Base-by-base conservation (phyloP, 2,797 vertebrate genomes). In the Euphonia xanthogaster region DNA sequence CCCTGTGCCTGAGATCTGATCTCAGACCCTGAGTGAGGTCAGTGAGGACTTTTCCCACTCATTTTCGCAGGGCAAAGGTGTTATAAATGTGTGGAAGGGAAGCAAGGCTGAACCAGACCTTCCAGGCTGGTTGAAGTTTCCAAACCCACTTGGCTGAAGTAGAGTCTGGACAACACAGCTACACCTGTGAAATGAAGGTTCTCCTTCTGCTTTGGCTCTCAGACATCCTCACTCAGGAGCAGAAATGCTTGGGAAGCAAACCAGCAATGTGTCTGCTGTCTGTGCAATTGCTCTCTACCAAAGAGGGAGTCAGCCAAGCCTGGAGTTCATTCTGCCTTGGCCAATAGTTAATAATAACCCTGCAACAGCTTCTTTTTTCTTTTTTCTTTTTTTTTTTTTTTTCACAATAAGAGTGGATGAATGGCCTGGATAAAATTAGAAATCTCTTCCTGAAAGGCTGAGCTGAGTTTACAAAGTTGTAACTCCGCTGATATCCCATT, bases 341-440 rank as follows among this genome's bases (percentile, higher is more conserved):
- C 94, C 91, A 92, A 86, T 80, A 91, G 93, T 91, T 94, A 95
- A 93, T 95, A 92, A 96, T 88, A 94, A 95, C 88, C 53, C 86
- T 90, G 74, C 57, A 91, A 87, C 45, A 92, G 78, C 72, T 88
- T 87, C 4, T 78, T 66, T 47, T 80, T 71, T 15, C 19, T 8
- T 23, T 7, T 19, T 2, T 13, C 4, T 48, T 6, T 18, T 6
- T 31, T 5, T 18, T 22, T 17, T 15, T 6, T 33, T 30, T 13
- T 8, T 6, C 27, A 85, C 94, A 95, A 92, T 83, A 88, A 85
- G 92, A 28, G 54, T 75, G 86, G 61, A 80, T 94, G 84, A 96
- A 94, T 80, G 61, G 80, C 78, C 86, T 89, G 92, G 84, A 77
- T 91, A 97, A 95, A 97, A 92, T 95, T 95, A 96, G 84, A 92